These are phyloP conservation scores for Lydus trimaculatus DNA, from an alignment of 2,888 invertebrate species.

Conservation along the genomic window DNA sequence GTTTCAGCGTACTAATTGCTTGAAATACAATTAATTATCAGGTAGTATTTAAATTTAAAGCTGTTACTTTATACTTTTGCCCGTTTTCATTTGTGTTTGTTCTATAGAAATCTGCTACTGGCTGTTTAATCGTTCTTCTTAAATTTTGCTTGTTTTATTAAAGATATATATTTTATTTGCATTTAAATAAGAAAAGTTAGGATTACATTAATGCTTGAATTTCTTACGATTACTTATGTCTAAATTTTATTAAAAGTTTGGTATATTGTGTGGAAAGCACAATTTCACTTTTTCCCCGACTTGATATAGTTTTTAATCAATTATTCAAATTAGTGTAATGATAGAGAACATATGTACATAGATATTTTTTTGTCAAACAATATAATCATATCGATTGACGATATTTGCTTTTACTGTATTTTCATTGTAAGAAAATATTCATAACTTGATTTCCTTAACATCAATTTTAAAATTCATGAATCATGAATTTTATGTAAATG, in stretches of 20 bases:
- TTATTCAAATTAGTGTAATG: conserved; percentile 18
- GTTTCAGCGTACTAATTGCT: conserved; percentile 37
- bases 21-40: conserved; percentile 41
- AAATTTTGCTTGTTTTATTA: conserved; percentile 31
- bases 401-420: conserved; percentile 35
- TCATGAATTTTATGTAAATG: conserved; percentile 40
- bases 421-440: conserved; percentile 35
- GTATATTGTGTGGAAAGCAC: conserved; percentile 6
- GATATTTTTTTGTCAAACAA: conserved; percentile 14
- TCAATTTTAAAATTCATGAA: conserved; percentile 40
- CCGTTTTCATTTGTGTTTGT: neutral
- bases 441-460: conserved; percentile 35
- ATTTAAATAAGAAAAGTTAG: conserved; percentile 35
- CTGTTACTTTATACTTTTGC: conserved; percentile 23
- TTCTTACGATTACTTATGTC: conserved; percentile 29
- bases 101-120: neutral
- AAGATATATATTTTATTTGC: conserved; percentile 34
- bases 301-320: neutral
- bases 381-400: conserved; percentile 29
- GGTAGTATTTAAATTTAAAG: conserved; percentile 28
- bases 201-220: conserved; percentile 29
- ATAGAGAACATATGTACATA: conserved; percentile 12
- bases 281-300: conserved; percentile 18
- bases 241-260: conserved; percentile 28
- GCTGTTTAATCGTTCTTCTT: conserved; percentile 28